Evolutionary conservation across 2,797 vertebrate species (phyloP).

Genomic region (Sebastes jordani): DNA sequence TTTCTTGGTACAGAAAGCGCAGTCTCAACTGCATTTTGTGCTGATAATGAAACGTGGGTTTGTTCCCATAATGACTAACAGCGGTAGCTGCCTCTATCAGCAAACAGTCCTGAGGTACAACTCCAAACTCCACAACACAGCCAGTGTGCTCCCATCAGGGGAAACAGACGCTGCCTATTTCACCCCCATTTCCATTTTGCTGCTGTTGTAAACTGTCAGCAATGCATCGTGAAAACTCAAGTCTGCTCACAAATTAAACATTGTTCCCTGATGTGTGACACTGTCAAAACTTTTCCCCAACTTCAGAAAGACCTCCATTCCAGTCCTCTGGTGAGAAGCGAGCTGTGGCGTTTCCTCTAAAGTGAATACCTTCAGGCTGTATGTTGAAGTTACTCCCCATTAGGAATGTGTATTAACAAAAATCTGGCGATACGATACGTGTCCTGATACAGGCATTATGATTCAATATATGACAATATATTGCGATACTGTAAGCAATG

Average conservation of each 20-base stretch:
- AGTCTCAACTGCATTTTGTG: constrained; percentile 46
- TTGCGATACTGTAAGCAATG: too few species aligned
- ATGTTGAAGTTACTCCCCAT: not conserved
- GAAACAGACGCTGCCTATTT: not conserved
- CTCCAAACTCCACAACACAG: not conserved
- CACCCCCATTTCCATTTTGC: constrained; percentile 23
- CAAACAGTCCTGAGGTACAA: constrained; percentile 20
- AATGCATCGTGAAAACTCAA: not conserved
- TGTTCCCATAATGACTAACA: constrained; percentile 46
- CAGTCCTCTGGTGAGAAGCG: not conserved
- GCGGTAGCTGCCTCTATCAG: constrained; percentile 30
- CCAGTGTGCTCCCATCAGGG: constrained; percentile 1
- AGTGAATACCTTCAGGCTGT: not conserved
- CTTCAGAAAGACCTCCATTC: constrained; percentile 9
- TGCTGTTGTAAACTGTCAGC: constrained; percentile 33
- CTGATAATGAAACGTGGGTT: constrained; percentile 58
- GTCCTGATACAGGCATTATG: too few species aligned
- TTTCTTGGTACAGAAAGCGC: constrained; percentile 19
- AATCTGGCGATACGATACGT: too few species aligned
- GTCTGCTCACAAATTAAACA: constrained; percentile 16
- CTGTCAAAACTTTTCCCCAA: not conserved
- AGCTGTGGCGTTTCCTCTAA: not conserved
- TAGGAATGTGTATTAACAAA: not conserved
- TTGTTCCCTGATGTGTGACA: not conserved
- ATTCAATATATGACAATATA: too few species aligned